Conservation (phyloP, 2,797 vertebrate species). For the Pangasius djambal region DNA sequence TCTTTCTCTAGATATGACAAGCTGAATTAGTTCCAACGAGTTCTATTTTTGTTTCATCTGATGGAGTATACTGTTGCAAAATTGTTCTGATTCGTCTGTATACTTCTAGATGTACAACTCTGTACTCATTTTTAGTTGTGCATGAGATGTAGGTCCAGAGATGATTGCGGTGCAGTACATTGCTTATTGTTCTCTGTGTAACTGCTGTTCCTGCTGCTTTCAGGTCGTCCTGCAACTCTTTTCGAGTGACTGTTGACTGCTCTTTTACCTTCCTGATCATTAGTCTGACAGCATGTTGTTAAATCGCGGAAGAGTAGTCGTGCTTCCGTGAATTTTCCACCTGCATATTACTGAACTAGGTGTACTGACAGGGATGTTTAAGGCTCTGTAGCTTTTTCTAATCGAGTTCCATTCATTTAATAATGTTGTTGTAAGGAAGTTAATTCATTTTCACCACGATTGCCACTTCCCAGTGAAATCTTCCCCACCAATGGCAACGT, state of each 20-base stretch:
- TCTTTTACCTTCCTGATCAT: too few species aligned
- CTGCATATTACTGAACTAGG: not conserved
- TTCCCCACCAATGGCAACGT: not conserved
- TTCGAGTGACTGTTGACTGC: too few species aligned
- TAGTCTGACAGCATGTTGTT: too few species aligned
- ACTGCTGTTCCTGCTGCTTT: too few species aligned
- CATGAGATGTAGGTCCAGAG: not conserved
- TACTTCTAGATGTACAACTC: too few species aligned
- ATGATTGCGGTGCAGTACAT: not conserved
- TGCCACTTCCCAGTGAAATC: not conserved
- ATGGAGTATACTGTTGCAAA: not conserved
- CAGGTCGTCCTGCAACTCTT: too few species aligned
- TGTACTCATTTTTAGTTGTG: not conserved
- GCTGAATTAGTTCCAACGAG: not conserved
- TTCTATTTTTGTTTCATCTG: not conserved
- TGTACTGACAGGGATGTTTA: not conserved
- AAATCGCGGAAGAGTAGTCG: too few species aligned
- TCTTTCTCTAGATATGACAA: not conserved
- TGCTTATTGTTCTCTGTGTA: not conserved
- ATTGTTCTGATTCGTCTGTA: not conserved
- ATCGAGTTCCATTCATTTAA: not conserved
- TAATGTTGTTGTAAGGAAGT: not conserved
- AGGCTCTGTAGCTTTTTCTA: not conserved
- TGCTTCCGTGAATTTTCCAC: too few species aligned
- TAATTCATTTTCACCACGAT: not conserved